A percentile compares a stretch with the other conserved stretches of the same genome.
Conservation (phyloP, 92 coral and sea anemone genomes). For the Heteractis magnifica region DNA sequence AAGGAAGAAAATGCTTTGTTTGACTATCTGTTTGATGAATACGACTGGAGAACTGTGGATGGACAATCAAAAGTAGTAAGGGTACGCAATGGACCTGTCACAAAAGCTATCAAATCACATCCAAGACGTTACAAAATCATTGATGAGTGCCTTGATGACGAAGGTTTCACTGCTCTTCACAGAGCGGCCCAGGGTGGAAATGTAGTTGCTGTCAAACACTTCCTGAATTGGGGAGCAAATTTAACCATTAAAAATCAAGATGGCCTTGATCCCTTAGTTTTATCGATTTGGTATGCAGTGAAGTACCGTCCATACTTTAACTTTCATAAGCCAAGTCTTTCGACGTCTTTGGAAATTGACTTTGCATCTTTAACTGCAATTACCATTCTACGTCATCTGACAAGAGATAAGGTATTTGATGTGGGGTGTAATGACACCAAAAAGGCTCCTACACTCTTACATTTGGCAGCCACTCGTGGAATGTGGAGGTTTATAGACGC, state of each 20-base stretch:
- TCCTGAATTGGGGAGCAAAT: conserved; percentile 55
- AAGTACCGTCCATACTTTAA: conserved; percentile 37
- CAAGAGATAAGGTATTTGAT: conserved; percentile 6
- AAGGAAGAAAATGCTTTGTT: conserved; percentile 25
- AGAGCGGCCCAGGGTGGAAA: conserved; percentile 83
- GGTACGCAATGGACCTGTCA: conserved; percentile 28
- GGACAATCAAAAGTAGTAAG: conserved; percentile 11
- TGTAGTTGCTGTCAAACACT: conserved; percentile 29
- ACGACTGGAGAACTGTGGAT: neutral
- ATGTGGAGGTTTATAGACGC: conserved; percentile 25
- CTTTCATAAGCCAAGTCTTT: conserved; percentile 28
- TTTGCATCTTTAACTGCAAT: conserved; percentile 33
- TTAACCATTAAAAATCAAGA: conserved; percentile 15
- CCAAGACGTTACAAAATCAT: conserved; percentile 16
- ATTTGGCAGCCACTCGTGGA: conserved; percentile 43
- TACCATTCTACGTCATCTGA: conserved; percentile 5
- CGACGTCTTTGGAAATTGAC: conserved; percentile 25
- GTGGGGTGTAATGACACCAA: conserved; percentile 25
- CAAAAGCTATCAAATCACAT: conserved; percentile 29
- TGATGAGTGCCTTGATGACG: conserved; percentile 60
- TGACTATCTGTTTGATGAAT: conserved; percentile 53
- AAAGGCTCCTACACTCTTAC: conserved; percentile 10
- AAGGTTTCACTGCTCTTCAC: conserved; percentile 67
- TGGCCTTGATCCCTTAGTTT: conserved; percentile 35
- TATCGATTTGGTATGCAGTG: conserved; percentile 48